Evolutionary conservation across 2,797 vertebrate species (phyloP), one percentile per base, ranked within the genome.

Genomic region (Morus bassanus): DNA sequence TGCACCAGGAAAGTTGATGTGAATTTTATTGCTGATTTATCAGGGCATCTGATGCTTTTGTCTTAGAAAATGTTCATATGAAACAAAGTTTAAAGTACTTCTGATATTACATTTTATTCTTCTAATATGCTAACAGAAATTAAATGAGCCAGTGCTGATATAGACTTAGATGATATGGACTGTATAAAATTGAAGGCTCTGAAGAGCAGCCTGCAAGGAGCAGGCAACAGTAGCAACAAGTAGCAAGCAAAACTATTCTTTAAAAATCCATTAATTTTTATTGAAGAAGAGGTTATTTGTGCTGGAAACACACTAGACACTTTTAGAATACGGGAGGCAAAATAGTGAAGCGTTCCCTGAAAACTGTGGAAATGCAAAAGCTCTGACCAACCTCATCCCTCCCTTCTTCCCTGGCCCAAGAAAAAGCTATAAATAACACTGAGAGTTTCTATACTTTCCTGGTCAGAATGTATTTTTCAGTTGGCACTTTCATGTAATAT

Each of bases 1-100:
- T 78, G 53, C 16, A 17, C 15, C 21, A 53, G 31, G 33, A 46
- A 88, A 78, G 19, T 30, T 63, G 67, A 89, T 79, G 56, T 39
- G 74, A 89, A 63, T 94, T 85, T 93, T 91, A 93, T 41, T 86
- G 81, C 48, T 15, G 48, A 53, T 88, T 85, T 85, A 11, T 69
- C 59, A 61, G 64, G 31, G 13, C 23, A 60, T 65, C 59, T 45
- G n/a, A 45, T 77, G 64, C 43, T 87, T 93, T 96, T 91, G 77
- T 68, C 81, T 85, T 39, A 70, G 31, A 56, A 92, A 94, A 54
- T 50, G 31, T 46, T 92, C 80, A 14, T 30, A 57, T 21, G n/a
- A 94, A 94, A 82, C 21, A 80, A 88, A 90, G 45, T 64, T 89
- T n/a, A 57, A 95, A 89, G 48, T 48, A 64, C 45, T 67, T 90